Conservation (phyloP, 2,113 vertebrate genomes). For the Chionodraco myersi region DNA sequence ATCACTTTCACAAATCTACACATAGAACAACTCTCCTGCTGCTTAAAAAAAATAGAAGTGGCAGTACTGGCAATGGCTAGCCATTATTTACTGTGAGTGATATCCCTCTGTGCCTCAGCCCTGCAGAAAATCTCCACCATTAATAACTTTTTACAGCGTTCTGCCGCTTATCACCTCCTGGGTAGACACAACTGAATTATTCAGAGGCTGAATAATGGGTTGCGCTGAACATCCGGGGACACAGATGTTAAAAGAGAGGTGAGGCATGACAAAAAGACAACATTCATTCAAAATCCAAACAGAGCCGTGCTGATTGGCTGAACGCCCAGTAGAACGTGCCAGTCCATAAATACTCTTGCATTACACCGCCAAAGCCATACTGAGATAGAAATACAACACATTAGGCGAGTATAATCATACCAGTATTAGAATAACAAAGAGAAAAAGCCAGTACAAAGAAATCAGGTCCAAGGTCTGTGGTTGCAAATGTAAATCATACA, state of each 20-base stretch:
- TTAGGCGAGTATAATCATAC: slow-evolving; percentile 24
- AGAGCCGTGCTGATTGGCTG: slow-evolving; percentile 31
- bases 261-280: slow-evolving; percentile 41
- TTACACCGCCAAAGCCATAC: slow-evolving; percentile 23
- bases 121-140: slow-evolving; percentile 32
- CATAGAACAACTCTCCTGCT: slow-evolving; percentile 3
- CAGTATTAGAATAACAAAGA: slow-evolving; percentile 36
- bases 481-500: slow-evolving; percentile 18
- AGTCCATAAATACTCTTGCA: slow-evolving; percentile 12
- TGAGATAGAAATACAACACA: slow-evolving; percentile 28
- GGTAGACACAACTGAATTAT: slow-evolving; percentile 63
- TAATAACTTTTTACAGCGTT: slow-evolving; percentile 42
- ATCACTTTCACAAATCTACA: background rate
- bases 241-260: slow-evolving; percentile 41
- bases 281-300: slow-evolving; percentile 50
- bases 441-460: slow-evolving; percentile 33
- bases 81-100: slow-evolving; percentile 46
- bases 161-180: slow-evolving; percentile 51
- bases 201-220: slow-evolving; percentile 61
- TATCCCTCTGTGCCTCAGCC: slow-evolving; percentile 30
- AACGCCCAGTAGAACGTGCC: slow-evolving; percentile 15
- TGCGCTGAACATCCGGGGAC: slow-evolving; percentile 36
- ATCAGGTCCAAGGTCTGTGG: slow-evolving; percentile 37
- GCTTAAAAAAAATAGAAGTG: slow-evolving; percentile 28
- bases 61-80: slow-evolving; percentile 30